These are phyloP conservation scores for Apaloderma vittatum DNA, from an alignment of 2,113 vertebrate genomes.

Conservation along the genomic window DNA sequence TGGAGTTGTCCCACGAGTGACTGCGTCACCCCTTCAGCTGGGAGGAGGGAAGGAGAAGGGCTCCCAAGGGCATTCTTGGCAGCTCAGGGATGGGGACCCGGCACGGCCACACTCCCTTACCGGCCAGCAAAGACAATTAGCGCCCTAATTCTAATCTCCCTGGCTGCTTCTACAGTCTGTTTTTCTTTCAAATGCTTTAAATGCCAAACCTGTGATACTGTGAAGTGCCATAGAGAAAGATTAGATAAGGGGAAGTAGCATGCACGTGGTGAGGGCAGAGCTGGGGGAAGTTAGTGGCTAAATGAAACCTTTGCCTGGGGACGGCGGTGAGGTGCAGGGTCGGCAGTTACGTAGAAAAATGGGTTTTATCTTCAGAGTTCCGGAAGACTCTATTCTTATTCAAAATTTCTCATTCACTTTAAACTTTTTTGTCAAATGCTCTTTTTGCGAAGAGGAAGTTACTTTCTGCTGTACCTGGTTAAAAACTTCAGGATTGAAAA, in stretches of 20 bases:
- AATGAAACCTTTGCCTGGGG: neutral
- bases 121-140: neutral
- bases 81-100: rapidly evolving
- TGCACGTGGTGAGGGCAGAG: neutral
- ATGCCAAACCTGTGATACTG: constrained; percentile 21
- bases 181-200: constrained; percentile 35
- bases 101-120: rapidly evolving
- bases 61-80: neutral
- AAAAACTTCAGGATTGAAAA: neutral
- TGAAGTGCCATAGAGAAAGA: neutral
- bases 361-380: neutral
- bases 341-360: neutral
- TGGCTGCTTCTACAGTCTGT: neutral
- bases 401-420: neutral
- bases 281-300: neutral
- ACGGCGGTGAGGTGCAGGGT: rapidly evolving
- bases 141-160: neutral
- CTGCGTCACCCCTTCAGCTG: rapidly evolving
- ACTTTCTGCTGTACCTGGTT: neutral
- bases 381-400: neutral
- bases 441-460: neutral
- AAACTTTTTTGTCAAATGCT: neutral
- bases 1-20: rapidly evolving
- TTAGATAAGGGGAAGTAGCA: constrained; percentile 43
- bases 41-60: neutral